Conservation (phyloP, 2,113 vertebrate genomes). For the Chamaea fasciata region DNA sequence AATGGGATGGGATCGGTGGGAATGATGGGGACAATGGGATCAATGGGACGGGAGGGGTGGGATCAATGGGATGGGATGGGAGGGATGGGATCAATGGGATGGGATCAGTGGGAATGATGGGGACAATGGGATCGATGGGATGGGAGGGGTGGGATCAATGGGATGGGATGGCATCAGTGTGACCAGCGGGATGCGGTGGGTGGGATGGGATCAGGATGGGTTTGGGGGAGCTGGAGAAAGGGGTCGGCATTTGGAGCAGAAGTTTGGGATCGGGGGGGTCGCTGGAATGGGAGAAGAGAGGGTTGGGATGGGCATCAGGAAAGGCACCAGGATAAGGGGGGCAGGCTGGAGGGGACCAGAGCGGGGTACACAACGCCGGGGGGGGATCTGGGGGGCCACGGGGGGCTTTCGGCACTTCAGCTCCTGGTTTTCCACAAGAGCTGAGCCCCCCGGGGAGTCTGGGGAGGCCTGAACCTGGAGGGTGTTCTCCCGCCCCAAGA, state of each 20-base stretch:
- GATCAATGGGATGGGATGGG: no score
- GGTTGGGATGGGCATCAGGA: not conserved
- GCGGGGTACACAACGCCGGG: no score
- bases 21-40: no score
- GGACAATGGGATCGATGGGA: no score
- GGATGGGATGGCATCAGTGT: no score
- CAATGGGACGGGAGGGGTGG: no score
- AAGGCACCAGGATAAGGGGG: not conserved
- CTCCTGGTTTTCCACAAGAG: not conserved
- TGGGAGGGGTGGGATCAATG: no score
- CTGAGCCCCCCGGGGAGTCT: not conserved
- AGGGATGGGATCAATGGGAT: no score
- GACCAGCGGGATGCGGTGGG: no score
- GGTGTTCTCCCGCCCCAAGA: not conserved
- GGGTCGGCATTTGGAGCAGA: not conserved
- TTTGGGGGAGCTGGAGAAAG: not conserved
- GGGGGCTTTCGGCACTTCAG: not conserved
- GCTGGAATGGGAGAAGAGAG: no score
- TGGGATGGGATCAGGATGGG: not conserved
- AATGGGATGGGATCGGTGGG: no score
- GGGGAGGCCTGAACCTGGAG: not conserved
- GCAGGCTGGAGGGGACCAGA: not conserved
- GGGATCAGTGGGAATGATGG: no score
- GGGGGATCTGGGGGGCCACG: not conserved
- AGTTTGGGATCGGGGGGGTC: not conserved